Conservation (phyloP, 2,888 invertebrate genomes). For the Macrosoma leucophasiata region DNA sequence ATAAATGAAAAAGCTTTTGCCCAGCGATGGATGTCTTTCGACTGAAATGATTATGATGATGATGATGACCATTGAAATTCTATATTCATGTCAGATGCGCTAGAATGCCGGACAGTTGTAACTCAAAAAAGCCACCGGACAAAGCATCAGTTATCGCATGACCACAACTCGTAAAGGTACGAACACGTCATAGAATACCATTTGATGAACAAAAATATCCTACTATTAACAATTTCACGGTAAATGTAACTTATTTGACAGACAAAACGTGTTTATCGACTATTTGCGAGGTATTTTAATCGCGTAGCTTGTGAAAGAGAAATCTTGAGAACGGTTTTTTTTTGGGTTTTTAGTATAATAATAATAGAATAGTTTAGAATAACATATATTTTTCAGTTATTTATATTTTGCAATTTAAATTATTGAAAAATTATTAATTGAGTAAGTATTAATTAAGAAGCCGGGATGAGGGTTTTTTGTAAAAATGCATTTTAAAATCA, state of each 20-base stretch:
- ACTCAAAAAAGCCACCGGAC: neutral
- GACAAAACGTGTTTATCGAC: conserved; percentile 18
- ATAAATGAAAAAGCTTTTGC: too few relatives aligned
- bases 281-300: conserved; percentile 30
- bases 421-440: too few relatives aligned
- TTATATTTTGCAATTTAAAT: too few relatives aligned
- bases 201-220: conserved; percentile 34
- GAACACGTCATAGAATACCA: conserved; percentile 15
- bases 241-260: conserved; percentile 40
- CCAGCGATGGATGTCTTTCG: too few relatives aligned
- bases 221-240: conserved; percentile 49
- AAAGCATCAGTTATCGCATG: conserved; percentile 19
- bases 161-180: conserved; percentile 12
- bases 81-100: too few relatives aligned
- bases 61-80: too few relatives aligned
- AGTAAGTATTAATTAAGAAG: too few relatives aligned
- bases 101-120: neutral
- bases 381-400: too few relatives aligned
- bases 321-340: conserved; percentile 21
- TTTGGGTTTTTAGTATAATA: conserved; percentile 1
- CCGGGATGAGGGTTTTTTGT: too few relatives aligned
- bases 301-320: conserved; percentile 26
- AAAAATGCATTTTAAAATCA: too few relatives aligned
- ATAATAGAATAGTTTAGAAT: conserved; percentile 2
- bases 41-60: too few relatives aligned